phyloP scores from a whole-genome alignment of 2,888 invertebrate species.

The Pollenia labialis region DNA sequence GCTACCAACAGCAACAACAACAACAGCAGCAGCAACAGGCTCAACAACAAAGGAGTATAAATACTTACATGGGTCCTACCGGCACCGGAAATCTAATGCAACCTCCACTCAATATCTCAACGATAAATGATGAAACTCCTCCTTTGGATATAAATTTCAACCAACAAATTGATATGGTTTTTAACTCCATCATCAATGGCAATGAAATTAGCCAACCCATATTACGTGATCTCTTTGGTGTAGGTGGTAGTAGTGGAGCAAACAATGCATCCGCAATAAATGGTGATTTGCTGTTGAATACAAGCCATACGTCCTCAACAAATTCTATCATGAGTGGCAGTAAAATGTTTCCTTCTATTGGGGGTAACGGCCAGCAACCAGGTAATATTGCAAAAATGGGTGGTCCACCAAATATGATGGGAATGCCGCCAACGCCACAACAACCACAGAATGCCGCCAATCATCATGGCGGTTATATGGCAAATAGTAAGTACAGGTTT shows the following conservation, averaged over 20 bases:
- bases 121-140: constrained; percentile 77
- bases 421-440: constrained; percentile 67
- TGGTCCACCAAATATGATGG: constrained; percentile 66
- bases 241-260: constrained; percentile 79
- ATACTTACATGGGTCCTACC: constrained; percentile 71
- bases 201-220: constrained; percentile 83
- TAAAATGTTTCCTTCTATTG: constrained; percentile 74
- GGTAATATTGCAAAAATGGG: constrained; percentile 64
- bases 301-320: constrained; percentile 62
- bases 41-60: constrained; percentile 74
- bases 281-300: constrained; percentile 71
- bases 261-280: constrained; percentile 76
- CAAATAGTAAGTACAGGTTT: constrained; percentile 76
- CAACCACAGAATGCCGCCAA: constrained; percentile 59
- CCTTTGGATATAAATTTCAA: constrained; percentile 81
- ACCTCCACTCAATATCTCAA: constrained; percentile 54
- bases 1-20: constrained; percentile 64
- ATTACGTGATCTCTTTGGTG: constrained; percentile 82
- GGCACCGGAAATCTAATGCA: constrained; percentile 70
- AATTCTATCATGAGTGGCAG: constrained; percentile 68
- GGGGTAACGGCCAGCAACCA: constrained; percentile 32
- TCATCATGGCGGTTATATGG: constrained; percentile 75
- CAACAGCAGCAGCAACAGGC: constrained; percentile 76
- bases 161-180: constrained; percentile 84
- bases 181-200: constrained; percentile 83